Evolutionary conservation across 2,797 vertebrate genomes (phyloP).

Genomic region (Amazona ochrocephala): DNA sequence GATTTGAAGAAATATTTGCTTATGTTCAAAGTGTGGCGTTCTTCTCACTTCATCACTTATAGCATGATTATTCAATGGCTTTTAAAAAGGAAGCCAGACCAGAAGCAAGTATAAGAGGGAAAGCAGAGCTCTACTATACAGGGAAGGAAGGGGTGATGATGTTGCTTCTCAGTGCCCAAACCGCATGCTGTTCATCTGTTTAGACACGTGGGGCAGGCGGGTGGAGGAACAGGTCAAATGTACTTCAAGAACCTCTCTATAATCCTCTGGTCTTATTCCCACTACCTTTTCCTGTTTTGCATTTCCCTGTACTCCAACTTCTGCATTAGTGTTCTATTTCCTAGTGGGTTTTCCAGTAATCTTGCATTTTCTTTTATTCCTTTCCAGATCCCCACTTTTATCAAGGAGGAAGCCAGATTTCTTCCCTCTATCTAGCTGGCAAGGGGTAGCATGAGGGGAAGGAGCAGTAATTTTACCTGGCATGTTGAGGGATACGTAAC

Average conservation of each 20-base stretch:
- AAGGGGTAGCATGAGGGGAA: neutral
- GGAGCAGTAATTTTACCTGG: neutral
- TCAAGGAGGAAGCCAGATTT: neutral
- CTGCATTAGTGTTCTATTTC: neutral
- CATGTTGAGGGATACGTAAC: neutral
- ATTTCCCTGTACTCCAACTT: neutral
- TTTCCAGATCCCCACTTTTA: neutral
- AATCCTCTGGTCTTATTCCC: neutral
- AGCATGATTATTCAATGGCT: neutral
- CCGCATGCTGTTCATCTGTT: neutral
- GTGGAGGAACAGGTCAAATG: neutral
- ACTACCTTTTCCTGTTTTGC: neutral
- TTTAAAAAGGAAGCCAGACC: neutral
- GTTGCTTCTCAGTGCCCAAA: neutral
- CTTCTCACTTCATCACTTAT: conserved; percentile 21
- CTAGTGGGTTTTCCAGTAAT: neutral
- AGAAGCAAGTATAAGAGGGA: neutral
- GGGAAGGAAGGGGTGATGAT: neutral
- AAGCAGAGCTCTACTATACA: neutral
- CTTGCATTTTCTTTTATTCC: neutral
- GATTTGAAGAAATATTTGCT: conserved; percentile 20
- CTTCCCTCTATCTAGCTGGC: neutral
- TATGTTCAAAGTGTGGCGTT: neutral
- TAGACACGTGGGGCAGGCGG: neutral
- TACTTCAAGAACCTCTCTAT: neutral